Percentiles rank a stretch among this genome's conserved stretches.
phyloP scores from a whole-genome alignment of 2,113 vertebrate genomes.

The Phodopus roborovskii region DNA sequence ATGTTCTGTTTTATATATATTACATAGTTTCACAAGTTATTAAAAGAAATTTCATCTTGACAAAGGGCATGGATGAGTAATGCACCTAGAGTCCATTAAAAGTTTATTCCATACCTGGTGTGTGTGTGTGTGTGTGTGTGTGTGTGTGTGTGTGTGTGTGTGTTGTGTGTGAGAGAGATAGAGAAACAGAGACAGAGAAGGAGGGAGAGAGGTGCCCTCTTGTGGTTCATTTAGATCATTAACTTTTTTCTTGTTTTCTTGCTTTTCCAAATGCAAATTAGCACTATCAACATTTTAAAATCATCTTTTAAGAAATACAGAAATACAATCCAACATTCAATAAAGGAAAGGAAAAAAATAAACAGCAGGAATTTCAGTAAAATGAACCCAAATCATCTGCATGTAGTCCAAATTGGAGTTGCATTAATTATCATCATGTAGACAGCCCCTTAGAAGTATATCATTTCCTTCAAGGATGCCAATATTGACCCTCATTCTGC shows the following conservation, averaged over 20 bases:
- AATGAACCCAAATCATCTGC: slow-evolving; percentile 37
- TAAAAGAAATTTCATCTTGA: slow-evolving; percentile 52
- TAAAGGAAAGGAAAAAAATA: slow-evolving; percentile 19
- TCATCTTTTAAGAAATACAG: neutral
- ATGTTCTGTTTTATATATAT: slow-evolving; percentile 15
- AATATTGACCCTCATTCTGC: neutral
- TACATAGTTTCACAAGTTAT: slow-evolving; percentile 54
- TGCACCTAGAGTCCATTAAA: neutral
- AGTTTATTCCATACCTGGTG: neutral
- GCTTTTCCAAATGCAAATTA: slow-evolving; percentile 12
- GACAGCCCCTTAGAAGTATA: neutral
- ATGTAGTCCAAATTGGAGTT: slow-evolving; percentile 17
- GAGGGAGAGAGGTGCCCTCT: slow-evolving; percentile 55
- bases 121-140: neutral
- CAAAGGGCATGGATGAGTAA: neutral
- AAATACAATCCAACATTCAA: neutral
- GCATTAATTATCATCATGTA: slow-evolving; percentile 5
- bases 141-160: neutral
- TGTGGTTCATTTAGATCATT: slow-evolving; percentile 55
- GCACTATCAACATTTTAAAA: neutral
- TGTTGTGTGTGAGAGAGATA: no score
- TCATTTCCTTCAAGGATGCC: neutral
- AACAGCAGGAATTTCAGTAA: slow-evolving; percentile 20
- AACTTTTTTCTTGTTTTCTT: neutral
- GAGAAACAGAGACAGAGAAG: no score